These are phyloP conservation scores for Pyrocoelia pectoralis DNA, from an alignment of 2,888 invertebrate genomes.

Conservation along the genomic window DNA sequence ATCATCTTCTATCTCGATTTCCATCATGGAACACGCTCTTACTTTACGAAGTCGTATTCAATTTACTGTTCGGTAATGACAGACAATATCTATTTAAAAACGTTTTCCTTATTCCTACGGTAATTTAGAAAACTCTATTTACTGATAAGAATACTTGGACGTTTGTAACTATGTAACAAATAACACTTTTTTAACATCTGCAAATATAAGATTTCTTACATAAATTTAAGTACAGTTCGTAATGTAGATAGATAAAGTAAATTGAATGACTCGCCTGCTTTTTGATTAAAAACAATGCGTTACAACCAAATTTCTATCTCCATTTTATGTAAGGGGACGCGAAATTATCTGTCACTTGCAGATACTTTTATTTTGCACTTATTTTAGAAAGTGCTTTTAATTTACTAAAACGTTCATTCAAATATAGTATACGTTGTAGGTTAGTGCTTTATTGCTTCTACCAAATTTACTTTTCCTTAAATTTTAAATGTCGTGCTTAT, in stretches of 20 bases:
- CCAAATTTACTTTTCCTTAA: neutral
- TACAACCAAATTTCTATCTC: neutral
- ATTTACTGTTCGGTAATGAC: neutral
- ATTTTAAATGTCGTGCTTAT: neutral
- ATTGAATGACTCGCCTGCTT: neutral
- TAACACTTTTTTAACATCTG: neutral
- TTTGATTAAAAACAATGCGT: neutral
- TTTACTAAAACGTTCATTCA: neutral
- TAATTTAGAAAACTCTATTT: constrained; percentile 1
- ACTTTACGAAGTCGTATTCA: neutral
- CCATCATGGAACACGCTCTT: constrained; percentile 1
- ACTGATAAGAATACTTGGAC: neutral
- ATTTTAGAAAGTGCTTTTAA: neutral
- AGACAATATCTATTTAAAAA: neutral
- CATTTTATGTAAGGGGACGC: neutral
- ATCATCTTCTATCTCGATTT: neutral
- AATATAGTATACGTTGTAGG: neutral
- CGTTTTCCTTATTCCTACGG: neutral
- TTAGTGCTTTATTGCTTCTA: neutral
- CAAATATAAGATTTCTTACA: neutral
- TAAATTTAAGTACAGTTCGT: neutral
- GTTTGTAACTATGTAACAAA: neutral
- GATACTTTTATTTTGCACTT: neutral
- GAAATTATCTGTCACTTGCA: neutral
- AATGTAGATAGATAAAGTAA: neutral